phyloP scores from a whole-genome alignment of 2,113 vertebrate genomes.

The Sakesphorus luctuosus region DNA sequence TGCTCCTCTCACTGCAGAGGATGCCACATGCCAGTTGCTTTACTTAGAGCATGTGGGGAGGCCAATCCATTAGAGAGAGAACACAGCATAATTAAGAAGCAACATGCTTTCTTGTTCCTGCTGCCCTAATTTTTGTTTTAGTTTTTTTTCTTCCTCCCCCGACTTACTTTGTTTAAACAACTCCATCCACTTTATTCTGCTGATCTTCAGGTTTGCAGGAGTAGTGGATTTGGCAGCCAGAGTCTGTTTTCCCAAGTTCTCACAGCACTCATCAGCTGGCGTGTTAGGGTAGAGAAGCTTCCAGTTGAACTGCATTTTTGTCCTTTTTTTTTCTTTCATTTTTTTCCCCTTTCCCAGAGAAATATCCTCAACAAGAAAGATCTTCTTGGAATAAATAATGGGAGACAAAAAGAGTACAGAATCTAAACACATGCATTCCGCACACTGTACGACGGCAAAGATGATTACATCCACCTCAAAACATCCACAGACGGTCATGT shows the following conservation, averaged over 20 bases:
- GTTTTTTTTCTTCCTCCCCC: background rate
- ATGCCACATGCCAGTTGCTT: conserved; percentile 73
- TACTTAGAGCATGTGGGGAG: conserved; percentile 57
- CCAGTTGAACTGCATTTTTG: background rate
- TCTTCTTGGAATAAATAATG: background rate
- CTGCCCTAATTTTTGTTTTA: conserved; percentile 19
- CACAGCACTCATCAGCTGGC: conserved; percentile 41
- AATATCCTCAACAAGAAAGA: conserved; percentile 3
- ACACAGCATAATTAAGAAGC: conserved; percentile 71
- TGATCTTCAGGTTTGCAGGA: conserved; percentile 22
- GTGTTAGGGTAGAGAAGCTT: background rate
- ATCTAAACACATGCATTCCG: background rate
- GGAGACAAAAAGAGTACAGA: background rate
- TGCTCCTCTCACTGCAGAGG: conserved; percentile 41
- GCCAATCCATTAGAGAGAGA: conserved; percentile 71
- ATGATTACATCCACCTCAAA: conserved; percentile 3
- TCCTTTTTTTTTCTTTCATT: background rate
- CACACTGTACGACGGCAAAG: background rate
- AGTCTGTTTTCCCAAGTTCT: conserved; percentile 25
- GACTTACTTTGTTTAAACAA: conserved; percentile 47
- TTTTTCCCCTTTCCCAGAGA: background rate
- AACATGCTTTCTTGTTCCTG: conserved; percentile 61
- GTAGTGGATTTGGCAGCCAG: background rate
- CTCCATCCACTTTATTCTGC: conserved; percentile 6
- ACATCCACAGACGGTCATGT: background rate